Evolutionary conservation across 2,797 vertebrate species (phyloP), one percentile per base, ranked within the genome.

Genomic region (Holocentrus rufus): DNA sequence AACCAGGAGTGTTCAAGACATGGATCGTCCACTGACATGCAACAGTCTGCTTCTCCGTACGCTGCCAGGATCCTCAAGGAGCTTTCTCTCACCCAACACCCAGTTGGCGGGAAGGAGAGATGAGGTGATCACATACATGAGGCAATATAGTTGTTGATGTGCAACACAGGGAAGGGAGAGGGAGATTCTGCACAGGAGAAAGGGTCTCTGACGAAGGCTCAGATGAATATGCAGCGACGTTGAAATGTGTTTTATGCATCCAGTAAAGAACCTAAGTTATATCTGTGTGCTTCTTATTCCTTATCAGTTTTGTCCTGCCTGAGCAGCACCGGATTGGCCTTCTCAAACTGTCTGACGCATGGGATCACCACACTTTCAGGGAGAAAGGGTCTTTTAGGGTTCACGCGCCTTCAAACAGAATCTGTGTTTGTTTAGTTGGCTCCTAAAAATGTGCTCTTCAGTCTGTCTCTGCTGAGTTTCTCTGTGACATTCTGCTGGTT

Each of bases 41-140:
- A 79, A 72, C 82, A 67, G 20, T 68, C 82, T 92, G 88, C 86
- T 85, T 80, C 86, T 80, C 76, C 79, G 71, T 83, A 88, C 86
- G 89, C 81, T 90, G 86, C 86, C 4, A 23, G 42, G 30, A 30
- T 30, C 68, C 58, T 46, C 44, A 46, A 46, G 15, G 36, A 39
- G 15, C 44, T 17, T 6, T 17, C 15, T 17, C 44, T 46, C 44
- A 46, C 44, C 52, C 25, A 39, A 20, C 20, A 30, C n/a, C 4
- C 30, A 39, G 46, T 52, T 25, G 46, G 30, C 59, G 47, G 31
- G 67, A 27, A 34, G 55, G 25, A 57, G 39, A 18, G 22, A 64
- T 66, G 39, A 55, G 25, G 64, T 68, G 65, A 63, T 42, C 6
- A 50, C 36, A 54, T 31, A 71, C 27, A 44, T 34, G 60, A 50